Evolutionary conservation across 1,140 invertebrate genomes (phyloP), one percentile per base, ranked within the genome.

Genomic region (Xylocopa sonorina): DNA sequence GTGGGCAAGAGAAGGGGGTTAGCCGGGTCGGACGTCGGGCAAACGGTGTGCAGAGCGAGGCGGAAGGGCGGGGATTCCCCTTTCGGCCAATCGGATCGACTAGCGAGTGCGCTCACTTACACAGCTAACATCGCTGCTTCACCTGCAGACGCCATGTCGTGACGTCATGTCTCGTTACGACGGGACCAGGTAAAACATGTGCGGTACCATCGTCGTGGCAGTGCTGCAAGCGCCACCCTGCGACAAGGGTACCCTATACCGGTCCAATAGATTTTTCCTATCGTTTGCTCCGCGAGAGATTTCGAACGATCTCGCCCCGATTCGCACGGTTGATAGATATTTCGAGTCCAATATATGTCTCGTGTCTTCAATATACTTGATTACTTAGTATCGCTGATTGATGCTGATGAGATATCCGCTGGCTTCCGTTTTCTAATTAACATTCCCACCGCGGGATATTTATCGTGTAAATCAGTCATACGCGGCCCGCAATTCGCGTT

Each of bases 51-150:
- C 79, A 75, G 79, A 78, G 80, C 69, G 81, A 50, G 53, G 77
- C 86, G 82, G 84, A 89, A 90, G 85, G 90, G 89, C 91, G 91
- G 90, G 89, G 88, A 91, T 89, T 90, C 80, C 82, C 72, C 86
- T 73, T 81, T 89, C 89, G 89, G 88, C 91, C 90, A 92, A 92
- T 92, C 91, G 87, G 83, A 86, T 81, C 88, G 85, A 69, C 82
- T 83, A 84, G 85, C 69, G 83, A 86, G 82, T 88, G 78, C 87
- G 87, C 88, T 89, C 87, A 79, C 88, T 85, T 87, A 87, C 82
- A 63, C 71, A 63, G 67, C 63, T 53, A 58, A 43, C 67, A 64
- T 51, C 27, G 80, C 69, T 82, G 87, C 71, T 84, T 89, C 87
- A 91, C 88, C 89, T 90, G 87, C 80, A 81, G 84, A 90, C 89